Percentiles rank a stretch among this genome's conserved stretches.
Conservation (phyloP, 2,113 vertebrate species). For the Tretioscincus oriximinensis region DNA sequence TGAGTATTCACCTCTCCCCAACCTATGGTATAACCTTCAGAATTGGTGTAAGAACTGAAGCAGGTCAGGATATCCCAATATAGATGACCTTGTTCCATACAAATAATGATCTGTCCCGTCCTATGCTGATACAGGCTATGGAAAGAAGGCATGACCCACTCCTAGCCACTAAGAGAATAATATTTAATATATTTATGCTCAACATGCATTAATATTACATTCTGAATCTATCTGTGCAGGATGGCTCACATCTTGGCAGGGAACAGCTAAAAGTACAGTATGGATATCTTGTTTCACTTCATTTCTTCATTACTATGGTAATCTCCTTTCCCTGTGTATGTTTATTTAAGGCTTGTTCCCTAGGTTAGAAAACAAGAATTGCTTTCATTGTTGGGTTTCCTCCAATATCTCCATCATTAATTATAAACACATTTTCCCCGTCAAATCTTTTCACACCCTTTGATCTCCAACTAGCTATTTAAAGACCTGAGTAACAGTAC, state of each 20-base stretch:
- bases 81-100: no score
- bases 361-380: slow-evolving; percentile 58
- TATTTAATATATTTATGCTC: background rate
- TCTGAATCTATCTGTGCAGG: background rate
- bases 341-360: slow-evolving; percentile 53
- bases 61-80: no score
- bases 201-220: background rate
- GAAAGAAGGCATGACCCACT: no score
- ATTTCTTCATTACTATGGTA: slow-evolving; percentile 49
- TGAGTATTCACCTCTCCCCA: no score
- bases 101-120: no score
- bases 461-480: slow-evolving; percentile 45
- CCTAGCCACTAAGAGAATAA: background rate
- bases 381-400: slow-evolving; percentile 49
- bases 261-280: slow-evolving; percentile 22
- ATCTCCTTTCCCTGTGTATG: slow-evolving; percentile 32
- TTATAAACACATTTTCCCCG: slow-evolving; percentile 50
- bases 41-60: no score
- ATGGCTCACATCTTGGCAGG: slow-evolving; percentile 19
- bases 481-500: slow-evolving; percentile 43
- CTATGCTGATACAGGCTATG: no score
- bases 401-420: slow-evolving; percentile 41
- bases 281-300: slow-evolving; percentile 49
- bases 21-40: no score
- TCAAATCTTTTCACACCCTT: slow-evolving; percentile 52